Evolutionary conservation across 2,113 vertebrate genomes (phyloP).

Genomic region (Montifringilla adamsi): DNA sequence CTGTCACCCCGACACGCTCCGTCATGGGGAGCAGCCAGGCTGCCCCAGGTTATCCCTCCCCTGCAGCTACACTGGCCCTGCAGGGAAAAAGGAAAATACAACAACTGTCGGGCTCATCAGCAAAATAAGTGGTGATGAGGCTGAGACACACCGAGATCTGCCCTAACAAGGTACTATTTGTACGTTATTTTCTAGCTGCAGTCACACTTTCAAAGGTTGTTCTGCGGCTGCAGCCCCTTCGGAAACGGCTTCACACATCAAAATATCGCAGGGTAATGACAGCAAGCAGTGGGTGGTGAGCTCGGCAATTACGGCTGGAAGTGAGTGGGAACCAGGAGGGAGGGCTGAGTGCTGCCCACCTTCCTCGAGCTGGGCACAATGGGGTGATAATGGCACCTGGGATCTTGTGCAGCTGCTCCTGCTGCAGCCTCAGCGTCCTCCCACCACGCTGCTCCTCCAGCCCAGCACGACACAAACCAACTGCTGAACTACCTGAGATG

Average conservation of each 20-base stretch:
- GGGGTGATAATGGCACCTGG: background rate
- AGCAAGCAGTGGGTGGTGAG: constrained; percentile 16
- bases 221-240: constrained; percentile 28
- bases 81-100: background rate
- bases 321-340: background rate
- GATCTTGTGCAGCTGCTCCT: background rate
- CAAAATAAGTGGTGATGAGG: constrained; percentile 21
- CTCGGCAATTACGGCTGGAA: background rate
- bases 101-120: constrained; percentile 12
- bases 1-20: background rate
- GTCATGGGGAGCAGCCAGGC: background rate
- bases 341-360: background rate
- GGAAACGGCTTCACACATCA: constrained; percentile 39
- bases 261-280: background rate
- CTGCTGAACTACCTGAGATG: background rate
- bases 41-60: background rate
- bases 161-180: constrained; percentile 26
- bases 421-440: fast-evolving
- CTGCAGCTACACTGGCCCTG: background rate
- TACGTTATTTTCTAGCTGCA: constrained; percentile 23
- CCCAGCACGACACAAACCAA: background rate
- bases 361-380: background rate
- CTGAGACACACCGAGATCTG: background rate
- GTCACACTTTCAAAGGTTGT: constrained; percentile 44
- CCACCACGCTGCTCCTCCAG: background rate